A percentile compares a stretch with the other conserved stretches of the same genome.
Conservation (phyloP, 2,888 invertebrate genomes). For the Nowickia ferox region DNA sequence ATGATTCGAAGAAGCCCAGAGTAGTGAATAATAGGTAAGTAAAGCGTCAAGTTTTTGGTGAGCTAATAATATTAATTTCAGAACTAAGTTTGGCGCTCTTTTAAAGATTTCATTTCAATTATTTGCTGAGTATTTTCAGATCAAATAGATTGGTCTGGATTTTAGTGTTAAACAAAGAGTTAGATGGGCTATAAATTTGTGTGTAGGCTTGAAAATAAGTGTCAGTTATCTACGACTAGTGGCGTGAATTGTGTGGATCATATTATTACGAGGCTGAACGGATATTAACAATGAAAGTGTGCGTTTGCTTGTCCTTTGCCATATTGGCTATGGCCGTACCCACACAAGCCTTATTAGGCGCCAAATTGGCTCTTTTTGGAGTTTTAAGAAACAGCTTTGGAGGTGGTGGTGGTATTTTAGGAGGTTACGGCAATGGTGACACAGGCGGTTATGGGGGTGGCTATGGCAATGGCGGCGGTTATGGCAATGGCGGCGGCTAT, state of each 20-base stretch:
- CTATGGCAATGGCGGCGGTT: conserved; percentile 45
- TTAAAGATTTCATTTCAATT: conserved; percentile 33
- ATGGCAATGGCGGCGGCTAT: conserved; percentile 36
- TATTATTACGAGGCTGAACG: not conserved
- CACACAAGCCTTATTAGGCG: conserved; percentile 78
- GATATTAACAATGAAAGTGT: conserved; percentile 76
- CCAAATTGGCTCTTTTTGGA: conserved; percentile 78
- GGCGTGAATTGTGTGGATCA: conserved; percentile 51
- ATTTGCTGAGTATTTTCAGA: conserved; percentile 45
- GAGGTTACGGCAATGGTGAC: conserved; percentile 41
- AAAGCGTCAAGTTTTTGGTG: conserved; percentile 5
- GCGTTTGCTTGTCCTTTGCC: conserved; percentile 74
- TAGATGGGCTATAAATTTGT: conserved; percentile 79
- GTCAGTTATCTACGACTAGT: conserved; percentile 77
- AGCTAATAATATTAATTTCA: conserved; percentile 33
- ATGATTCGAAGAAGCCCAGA: not conserved
- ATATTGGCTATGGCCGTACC: conserved; percentile 76
- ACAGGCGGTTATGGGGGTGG: conserved; percentile 38
- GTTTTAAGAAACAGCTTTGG: conserved; percentile 73
- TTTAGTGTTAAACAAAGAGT: conserved; percentile 43
- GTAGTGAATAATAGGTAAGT: not conserved
- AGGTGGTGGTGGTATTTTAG: conserved; percentile 48
- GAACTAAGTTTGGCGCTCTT: conserved; percentile 50
- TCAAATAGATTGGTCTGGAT: conserved; percentile 53
- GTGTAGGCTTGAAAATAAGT: conserved; percentile 74